Percentiles rank a stretch among this genome's conserved stretches.
Conservation (phyloP, 2,113 vertebrate species). For the Columbina picui region DNA sequence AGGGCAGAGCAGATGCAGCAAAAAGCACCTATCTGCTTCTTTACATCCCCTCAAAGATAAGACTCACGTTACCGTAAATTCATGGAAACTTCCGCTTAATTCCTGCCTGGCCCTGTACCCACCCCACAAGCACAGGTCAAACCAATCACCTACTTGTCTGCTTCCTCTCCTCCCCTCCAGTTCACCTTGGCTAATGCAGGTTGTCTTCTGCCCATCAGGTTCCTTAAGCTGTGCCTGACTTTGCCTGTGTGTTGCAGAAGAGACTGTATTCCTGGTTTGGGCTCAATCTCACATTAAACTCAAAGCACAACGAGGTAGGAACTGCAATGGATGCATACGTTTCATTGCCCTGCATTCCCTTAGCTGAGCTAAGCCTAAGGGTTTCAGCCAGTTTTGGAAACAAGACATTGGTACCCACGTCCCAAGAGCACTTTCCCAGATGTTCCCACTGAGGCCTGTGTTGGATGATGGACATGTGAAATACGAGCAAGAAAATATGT, state of each 20-base stretch:
- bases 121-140: not conserved
- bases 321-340: rapidly evolving
- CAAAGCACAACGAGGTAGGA: not conserved
- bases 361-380: not conserved
- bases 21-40: not conserved
- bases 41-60: not conserved
- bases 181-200: not conserved
- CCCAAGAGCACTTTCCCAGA: not conserved
- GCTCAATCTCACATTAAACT: not conserved
- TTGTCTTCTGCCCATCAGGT: not conserved
- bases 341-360: not conserved
- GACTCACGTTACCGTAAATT: not conserved
- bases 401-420: not conserved
- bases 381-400: not conserved
- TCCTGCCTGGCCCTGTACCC: not conserved
- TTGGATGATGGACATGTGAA: not conserved
- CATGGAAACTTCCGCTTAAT: not conserved
- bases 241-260: not conserved
- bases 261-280: not conserved
- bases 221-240: not conserved
- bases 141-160: not conserved
- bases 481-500: not conserved
- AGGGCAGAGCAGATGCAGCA: not conserved
- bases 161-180: not conserved
- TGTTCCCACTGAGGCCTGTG: not conserved